Conservation (phyloP, 2,888 invertebrate genomes). For the Epistrophella euchroma region DNA sequence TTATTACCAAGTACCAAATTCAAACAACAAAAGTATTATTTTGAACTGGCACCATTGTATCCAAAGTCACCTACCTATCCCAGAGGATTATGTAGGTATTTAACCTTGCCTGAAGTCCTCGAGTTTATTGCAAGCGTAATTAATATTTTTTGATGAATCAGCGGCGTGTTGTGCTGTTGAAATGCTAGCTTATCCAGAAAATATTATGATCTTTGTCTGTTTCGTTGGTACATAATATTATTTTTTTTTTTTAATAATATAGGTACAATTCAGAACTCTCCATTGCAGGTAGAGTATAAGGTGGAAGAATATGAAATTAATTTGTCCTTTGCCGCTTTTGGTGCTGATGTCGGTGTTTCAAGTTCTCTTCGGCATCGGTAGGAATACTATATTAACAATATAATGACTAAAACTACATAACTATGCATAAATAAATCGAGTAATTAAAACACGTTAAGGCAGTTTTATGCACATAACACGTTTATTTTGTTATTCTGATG, state of each 20-base stretch:
- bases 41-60: neutral
- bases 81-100: slow-evolving; percentile 1
- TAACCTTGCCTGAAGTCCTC: slow-evolving; percentile 10
- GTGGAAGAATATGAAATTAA: slow-evolving; percentile 56
- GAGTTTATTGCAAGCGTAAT: slow-evolving; percentile 45
- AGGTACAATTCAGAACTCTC: slow-evolving; percentile 23
- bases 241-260: neutral
- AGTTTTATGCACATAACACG: slow-evolving; percentile 17
- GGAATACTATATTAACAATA: neutral
- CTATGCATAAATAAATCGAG: slow-evolving; percentile 65
- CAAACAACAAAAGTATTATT: too few species aligned
- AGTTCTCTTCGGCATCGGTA: neutral
- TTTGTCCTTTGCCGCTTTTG: slow-evolving; percentile 45
- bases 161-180: slow-evolving; percentile 49
- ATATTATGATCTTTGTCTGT: slow-evolving; percentile 3
- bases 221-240: neutral
- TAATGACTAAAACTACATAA: slow-evolving; percentile 38
- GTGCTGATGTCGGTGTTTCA: neutral
- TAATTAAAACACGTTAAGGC: slow-evolving; percentile 65
- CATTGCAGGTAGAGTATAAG: slow-evolving; percentile 47
- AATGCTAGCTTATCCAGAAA: slow-evolving; percentile 56
- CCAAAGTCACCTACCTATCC: slow-evolving; percentile 10
- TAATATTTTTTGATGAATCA: slow-evolving; percentile 73
- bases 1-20: too few species aligned
- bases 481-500: slow-evolving; percentile 7